Evolutionary conservation across 2,113 vertebrate genomes (phyloP).

Genomic region (Coregonus clupeaformis): DNA sequence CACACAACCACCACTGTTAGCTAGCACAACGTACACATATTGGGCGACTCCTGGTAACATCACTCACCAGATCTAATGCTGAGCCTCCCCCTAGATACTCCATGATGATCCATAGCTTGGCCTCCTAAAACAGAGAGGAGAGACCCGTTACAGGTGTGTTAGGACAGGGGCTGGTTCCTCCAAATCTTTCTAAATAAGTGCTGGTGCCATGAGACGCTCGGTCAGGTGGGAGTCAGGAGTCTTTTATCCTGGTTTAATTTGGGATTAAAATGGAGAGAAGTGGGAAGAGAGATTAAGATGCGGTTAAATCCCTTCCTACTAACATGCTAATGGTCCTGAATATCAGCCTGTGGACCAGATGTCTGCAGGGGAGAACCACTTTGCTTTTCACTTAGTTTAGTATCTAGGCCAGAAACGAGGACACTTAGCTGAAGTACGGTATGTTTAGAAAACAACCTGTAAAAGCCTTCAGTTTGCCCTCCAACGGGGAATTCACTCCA

Average conservation of each 20-base stretch:
- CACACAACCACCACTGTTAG: too few relatives aligned
- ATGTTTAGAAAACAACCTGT: too few relatives aligned
- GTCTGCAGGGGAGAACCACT: too few relatives aligned
- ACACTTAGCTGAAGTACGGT: too few relatives aligned
- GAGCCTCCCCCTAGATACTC: constrained; percentile 95
- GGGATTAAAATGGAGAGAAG: constrained; percentile 31
- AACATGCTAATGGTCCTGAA: constrained; percentile 9
- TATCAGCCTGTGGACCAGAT: too few relatives aligned
- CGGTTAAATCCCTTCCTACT: constrained; percentile 24
- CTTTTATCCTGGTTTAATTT: constrained; percentile 50
- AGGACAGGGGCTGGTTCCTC: neutral
- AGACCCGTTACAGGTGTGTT: neutral
- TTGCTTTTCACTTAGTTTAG: too few relatives aligned
- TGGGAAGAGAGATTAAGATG: constrained; percentile 14
- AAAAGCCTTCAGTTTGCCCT: too few relatives aligned
- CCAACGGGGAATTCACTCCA: too few relatives aligned
- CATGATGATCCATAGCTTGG: constrained; percentile 98
- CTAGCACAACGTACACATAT: neutral
- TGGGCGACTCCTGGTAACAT: neutral
- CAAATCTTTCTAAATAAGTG: constrained; percentile 11
- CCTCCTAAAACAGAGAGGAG: constrained; percentile 76
- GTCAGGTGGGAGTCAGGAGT: constrained; percentile 34
- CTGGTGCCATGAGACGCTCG: constrained; percentile 9
- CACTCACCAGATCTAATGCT: constrained; percentile 90
- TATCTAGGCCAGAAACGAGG: too few relatives aligned